phyloP scores from a whole-genome alignment of 1,140 invertebrate genomes.

The Pseudomyrmex gracilis region DNA sequence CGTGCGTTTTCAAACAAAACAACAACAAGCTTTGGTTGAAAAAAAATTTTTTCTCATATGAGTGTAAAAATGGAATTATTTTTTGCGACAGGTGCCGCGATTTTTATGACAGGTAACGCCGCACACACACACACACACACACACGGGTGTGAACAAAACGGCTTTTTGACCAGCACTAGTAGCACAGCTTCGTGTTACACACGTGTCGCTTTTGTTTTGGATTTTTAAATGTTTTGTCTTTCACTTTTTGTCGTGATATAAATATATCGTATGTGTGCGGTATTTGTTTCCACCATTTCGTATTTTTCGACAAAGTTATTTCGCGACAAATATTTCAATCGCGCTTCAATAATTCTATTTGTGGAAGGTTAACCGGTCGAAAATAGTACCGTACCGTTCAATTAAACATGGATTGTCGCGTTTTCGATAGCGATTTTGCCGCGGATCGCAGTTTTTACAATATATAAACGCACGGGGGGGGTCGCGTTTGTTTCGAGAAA shows the following conservation, averaged over 20 bases:
- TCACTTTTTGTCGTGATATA: not conserved
- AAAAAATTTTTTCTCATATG: too few species aligned
- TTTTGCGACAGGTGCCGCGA: too few species aligned
- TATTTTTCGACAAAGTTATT: not conserved
- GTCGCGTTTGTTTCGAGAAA: constrained; percentile 33
- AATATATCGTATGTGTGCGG: not conserved
- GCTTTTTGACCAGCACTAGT: too few species aligned
- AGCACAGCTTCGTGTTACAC: too few species aligned
- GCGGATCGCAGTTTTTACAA: constrained; percentile 21
- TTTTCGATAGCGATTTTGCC: constrained; percentile 24
- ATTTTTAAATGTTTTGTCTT: not conserved
- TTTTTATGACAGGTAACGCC: too few species aligned
- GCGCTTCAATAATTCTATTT: constrained; percentile 20
- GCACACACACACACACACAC: too few species aligned
- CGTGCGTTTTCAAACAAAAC: too few species aligned
- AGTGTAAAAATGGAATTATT: too few species aligned
- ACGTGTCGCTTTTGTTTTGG: not conserved
- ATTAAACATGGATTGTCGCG: constrained; percentile 66
- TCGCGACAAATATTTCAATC: constrained; percentile 30
- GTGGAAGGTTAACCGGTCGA: constrained; percentile 41
- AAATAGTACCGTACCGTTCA: constrained; percentile 45
- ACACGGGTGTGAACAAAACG: too few species aligned
- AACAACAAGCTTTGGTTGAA: too few species aligned
- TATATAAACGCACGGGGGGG: not conserved
- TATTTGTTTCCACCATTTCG: not conserved